A percentile compares a stretch with the other conserved stretches of the same genome.
Evolutionary conservation across 2,888 invertebrate species (phyloP).

Genomic region (Synanthedon formicaeformis): DNA sequence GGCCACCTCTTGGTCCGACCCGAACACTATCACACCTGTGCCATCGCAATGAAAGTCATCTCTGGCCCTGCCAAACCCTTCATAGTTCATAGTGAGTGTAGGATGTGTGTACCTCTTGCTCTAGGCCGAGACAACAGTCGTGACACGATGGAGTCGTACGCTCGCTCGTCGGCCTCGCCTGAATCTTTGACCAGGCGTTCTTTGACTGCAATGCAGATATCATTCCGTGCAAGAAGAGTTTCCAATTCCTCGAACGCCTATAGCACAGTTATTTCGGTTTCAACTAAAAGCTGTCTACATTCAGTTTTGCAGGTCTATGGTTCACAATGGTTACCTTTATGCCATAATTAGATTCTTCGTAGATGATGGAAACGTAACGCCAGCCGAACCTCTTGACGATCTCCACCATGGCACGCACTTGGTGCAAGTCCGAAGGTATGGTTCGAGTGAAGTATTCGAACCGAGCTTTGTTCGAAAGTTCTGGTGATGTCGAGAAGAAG

Average conservation of each 20-base stretch:
- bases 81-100: neutral
- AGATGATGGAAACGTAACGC: conserved; percentile 89
- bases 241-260: conserved; percentile 95
- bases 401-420: conserved; percentile 90
- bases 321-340: conserved; percentile 73
- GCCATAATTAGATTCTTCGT: conserved; percentile 91
- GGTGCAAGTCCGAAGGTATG: conserved; percentile 91
- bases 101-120: conserved; percentile 79
- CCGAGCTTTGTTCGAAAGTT: conserved; percentile 91
- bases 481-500: conserved; percentile 94
- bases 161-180: conserved; percentile 88
- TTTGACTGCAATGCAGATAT: conserved; percentile 93
- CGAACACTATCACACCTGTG: conserved; percentile 93
- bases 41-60: neutral
- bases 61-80: neutral
- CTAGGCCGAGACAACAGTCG: conserved; percentile 85
- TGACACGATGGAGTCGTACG: conserved; percentile 88
- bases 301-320: neutral
- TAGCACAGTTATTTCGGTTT: neutral
- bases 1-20: conserved; percentile 96
- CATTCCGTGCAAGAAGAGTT: conserved; percentile 81
- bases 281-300: neutral
- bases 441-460: conserved; percentile 95
- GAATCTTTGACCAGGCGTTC: conserved; percentile 95
- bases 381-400: conserved; percentile 82